Evolutionary conservation across 92 coral and sea anemone genomes (phyloP), one percentile per base, ranked within the genome.

Genomic region (Diadumene lineata): DNA sequence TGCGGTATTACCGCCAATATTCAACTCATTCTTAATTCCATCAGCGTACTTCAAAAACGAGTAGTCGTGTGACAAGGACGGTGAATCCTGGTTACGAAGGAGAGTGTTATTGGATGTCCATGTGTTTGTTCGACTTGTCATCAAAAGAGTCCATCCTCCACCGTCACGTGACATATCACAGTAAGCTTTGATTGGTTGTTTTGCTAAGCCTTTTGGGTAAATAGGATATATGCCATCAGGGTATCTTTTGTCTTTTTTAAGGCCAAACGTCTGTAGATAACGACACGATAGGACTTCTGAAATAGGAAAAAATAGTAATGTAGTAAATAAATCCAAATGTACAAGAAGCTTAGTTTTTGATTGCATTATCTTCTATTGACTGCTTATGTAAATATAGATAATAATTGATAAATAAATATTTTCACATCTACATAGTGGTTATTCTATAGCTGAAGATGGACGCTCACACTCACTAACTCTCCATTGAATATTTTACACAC

Each of bases 91-190:
- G 61, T 88, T 88, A 38, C 86, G 68, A 34, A 80, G 43, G 30
- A 43, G 25, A 0, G 86, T 84, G 24, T 90, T 81, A 4, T 74
- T 60, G 27, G 79, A 34, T 16, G 89, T 80, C 97, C 97, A 90
- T 48, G 68, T 79, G 63, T 87, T 83, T 34, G 89, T 87, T 50
- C 84, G 88, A 70, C 92, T 88, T 1, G 92, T 65, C 25, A 90
- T 90, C 74, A 90, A 84, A 50, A 90, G 86, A 15, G 96, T 90
- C 96, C 96, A 90, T 56, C 96, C 92, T 16, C 96, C 96, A 29
- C 92, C 96, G 57, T 90, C 92, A 66, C 96, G 92, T 65, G 96
- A 73, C 96, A 90, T 87, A 74, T 90, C 97, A 74, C 97, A 90
- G 82, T 81, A 90, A 8, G 85, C 70, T 56, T 34, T 50, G 25